Evolutionary conservation across 1,140 invertebrate species (phyloP).

Genomic region (Saxidomus purpurata): DNA sequence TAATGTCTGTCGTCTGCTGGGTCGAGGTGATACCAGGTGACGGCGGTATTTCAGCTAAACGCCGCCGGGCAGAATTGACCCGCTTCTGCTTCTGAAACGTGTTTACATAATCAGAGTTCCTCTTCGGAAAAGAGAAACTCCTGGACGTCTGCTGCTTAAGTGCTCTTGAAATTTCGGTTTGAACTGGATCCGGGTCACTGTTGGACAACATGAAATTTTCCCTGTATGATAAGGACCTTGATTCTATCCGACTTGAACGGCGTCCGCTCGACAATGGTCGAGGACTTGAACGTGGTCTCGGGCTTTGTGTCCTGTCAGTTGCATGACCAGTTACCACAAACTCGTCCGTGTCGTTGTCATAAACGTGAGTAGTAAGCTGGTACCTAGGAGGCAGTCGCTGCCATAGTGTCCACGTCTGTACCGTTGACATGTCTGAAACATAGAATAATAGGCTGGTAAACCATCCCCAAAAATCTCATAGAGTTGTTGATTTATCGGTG

Average conservation of each 20-base stretch:
- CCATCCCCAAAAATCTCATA: too few relatives aligned
- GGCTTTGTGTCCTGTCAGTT: conserved; percentile 19
- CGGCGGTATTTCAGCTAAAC: conserved; percentile 57
- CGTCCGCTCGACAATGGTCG: conserved; percentile 35
- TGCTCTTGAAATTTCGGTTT: not conserved
- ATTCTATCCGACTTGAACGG: conserved; percentile 48
- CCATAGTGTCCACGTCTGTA: conserved; percentile 77
- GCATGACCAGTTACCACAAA: not conserved
- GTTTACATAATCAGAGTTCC: conserved; percentile 74
- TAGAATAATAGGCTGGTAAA: too few relatives aligned
- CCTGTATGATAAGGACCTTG: conserved; percentile 2
- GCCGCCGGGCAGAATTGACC: conserved; percentile 73
- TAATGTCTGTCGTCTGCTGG: not conserved
- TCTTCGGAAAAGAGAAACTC: conserved; percentile 67
- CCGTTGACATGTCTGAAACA: conserved; percentile 70
- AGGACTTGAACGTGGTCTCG: not conserved
- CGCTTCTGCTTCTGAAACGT: conserved; percentile 72
- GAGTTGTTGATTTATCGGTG: too few relatives aligned
- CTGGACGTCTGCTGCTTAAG: conserved; percentile 10
- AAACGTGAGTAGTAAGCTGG: conserved; percentile 72
- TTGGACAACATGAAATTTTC: conserved; percentile 42
- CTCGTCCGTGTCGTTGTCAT: conserved; percentile 55
- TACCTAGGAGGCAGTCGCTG: conserved; percentile 77
- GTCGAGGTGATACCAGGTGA: not conserved
- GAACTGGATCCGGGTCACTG: not conserved